Conservation (phyloP, 2,797 vertebrate genomes). For the Siniperca scherzeri region DNA sequence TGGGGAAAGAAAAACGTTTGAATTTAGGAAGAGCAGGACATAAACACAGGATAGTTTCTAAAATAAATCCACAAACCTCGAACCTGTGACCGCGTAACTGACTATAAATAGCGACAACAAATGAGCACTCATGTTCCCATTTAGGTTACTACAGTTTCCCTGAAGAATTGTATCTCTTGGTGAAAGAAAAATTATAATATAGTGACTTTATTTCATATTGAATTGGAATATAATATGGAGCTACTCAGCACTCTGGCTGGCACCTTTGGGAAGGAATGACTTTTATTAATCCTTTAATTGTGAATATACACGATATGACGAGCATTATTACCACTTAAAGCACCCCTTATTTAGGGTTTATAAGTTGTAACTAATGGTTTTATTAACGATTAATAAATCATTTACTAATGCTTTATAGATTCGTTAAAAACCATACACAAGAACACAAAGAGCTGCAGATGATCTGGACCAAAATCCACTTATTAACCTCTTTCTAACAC, state of each 20-base stretch:
- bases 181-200: background rate
- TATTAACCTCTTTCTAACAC: background rate
- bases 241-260: background rate
- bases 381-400: background rate
- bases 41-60: background rate
- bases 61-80: background rate
- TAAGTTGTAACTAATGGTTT: background rate
- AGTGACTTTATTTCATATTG: background rate
- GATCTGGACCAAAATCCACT: background rate
- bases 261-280: background rate
- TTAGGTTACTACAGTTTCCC: background rate
- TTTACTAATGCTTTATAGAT: background rate
- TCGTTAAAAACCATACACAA: background rate
- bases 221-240: constrained; percentile 15
- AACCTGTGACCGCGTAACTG: background rate
- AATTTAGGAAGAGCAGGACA: constrained; percentile 31
- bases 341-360: too few species aligned
- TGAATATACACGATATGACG: background rate
- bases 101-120: background rate
- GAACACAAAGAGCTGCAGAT: background rate
- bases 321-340: background rate
- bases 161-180: background rate
- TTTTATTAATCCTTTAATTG: background rate
- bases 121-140: background rate
- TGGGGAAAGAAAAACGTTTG: constrained; percentile 59